Conservation (phyloP, 2,113 vertebrate genomes). For the Daubentonia madagascariensis region DNA sequence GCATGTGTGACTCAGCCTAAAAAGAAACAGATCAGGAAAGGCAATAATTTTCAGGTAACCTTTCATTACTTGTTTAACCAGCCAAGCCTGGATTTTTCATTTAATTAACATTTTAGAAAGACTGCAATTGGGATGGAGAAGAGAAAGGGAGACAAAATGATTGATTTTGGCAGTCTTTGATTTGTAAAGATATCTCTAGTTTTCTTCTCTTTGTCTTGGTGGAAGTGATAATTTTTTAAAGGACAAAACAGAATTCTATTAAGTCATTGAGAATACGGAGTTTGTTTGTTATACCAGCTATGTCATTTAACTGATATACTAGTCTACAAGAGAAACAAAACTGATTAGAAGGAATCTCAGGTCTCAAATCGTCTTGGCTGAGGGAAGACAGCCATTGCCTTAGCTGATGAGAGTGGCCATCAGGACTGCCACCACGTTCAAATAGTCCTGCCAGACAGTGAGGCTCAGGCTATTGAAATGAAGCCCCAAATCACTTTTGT, state of each 20-base stretch:
- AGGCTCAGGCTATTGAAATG: not conserved
- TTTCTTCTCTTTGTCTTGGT: not conserved
- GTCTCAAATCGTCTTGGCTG: not conserved
- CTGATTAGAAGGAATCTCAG: not conserved
- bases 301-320: not conserved
- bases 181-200: not conserved
- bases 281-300: not conserved
- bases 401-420: not conserved
- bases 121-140: not conserved
- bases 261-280: not conserved
- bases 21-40: not conserved
- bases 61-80: conserved; percentile 11
- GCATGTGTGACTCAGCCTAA: not conserved
- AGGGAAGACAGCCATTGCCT: not conserved
- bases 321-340: not conserved
- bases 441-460: not conserved
- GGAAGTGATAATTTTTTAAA: not conserved
- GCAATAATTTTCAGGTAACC: not conserved
- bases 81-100: not conserved
- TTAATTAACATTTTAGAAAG: conserved; percentile 11
- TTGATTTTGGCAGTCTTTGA: not conserved
- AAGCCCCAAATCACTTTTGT: not conserved
- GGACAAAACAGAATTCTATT: not conserved
- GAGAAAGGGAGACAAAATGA: not conserved
- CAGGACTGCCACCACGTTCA: not conserved